phyloP scores from a whole-genome alignment of 23 tunicate species.

The Phallusia fumigata region DNA sequence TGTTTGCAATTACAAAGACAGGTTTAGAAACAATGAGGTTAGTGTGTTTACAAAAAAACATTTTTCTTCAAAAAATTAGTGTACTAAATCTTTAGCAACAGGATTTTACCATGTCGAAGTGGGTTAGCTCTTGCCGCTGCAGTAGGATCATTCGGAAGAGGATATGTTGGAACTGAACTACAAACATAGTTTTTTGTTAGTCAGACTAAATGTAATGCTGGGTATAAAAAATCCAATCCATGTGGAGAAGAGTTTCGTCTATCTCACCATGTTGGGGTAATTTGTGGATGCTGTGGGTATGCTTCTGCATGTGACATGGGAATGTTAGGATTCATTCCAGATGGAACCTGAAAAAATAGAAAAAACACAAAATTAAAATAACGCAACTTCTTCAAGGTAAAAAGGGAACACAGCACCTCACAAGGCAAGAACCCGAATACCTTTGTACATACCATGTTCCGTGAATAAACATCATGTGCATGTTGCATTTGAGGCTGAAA shows the following conservation, averaged over 20 bases:
- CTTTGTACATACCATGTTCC: background rate
- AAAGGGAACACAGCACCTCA: background rate
- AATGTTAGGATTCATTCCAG: conserved; percentile 21
- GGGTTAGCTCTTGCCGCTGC: background rate
- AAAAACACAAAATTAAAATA: background rate
- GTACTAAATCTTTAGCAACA: background rate
- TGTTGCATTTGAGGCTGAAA: background rate
- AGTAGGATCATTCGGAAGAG: background rate
- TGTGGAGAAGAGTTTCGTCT: background rate
- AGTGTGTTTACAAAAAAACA: too few species aligned
- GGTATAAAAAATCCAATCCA: background rate
- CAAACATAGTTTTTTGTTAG: background rate
- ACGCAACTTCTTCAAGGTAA: too few species aligned
- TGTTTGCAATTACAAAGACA: too few species aligned
- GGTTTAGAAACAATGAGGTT: too few species aligned
- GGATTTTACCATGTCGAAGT: background rate
- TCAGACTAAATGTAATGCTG: too few species aligned
- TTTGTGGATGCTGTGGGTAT: conserved; percentile 12
- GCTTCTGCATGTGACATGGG: conserved; percentile 34
- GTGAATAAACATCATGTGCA: background rate
- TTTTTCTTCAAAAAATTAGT: too few species aligned
- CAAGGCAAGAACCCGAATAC: too few species aligned
- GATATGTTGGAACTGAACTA: background rate
- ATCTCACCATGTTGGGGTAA: conserved; percentile 17
- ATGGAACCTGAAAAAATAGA: conserved; percentile 11